Evolutionary conservation across 2,113 vertebrate species (phyloP).

Genomic region (Sus scrofa): T2T-Sscrofa CM000824.6:212984501-212985000

Average conservation of each 20-base stretch:
- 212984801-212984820: background rate
- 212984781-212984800: no score
- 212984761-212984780: background rate
- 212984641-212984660: background rate
- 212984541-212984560: background rate
- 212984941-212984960: background rate
- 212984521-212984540: background rate
- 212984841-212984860: background rate
- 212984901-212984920: background rate
- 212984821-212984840: background rate
- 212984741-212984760: background rate
- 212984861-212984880: background rate
- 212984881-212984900: background rate
- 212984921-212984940: background rate
- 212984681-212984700: background rate
- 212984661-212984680: background rate
- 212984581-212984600: background rate
- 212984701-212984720: background rate
- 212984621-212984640: background rate
- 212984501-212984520: background rate
- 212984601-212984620: background rate
- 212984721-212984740: background rate
- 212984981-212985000: background rate
- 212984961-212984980: background rate
- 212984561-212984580: background rate